phyloP scores from a whole-genome alignment of 2,888 invertebrate genomes.

The Drosophila imparisetae region DNA sequence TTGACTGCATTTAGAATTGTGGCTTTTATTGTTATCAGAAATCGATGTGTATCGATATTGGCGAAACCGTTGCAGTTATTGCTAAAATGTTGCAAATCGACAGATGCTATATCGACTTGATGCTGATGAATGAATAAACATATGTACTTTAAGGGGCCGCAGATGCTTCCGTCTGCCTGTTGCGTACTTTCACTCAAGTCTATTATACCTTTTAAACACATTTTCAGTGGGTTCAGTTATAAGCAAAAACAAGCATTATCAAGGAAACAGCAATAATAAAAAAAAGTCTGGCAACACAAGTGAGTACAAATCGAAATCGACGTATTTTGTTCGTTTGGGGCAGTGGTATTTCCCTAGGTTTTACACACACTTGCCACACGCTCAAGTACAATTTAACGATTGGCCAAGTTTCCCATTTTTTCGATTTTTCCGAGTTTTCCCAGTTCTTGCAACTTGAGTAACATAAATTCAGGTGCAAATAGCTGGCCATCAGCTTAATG shows the following conservation, averaged over 20 bases:
- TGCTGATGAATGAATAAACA: neutral
- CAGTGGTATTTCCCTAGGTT: conserved; percentile 36
- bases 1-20: neutral
- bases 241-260: conserved; percentile 8
- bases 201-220: neutral
- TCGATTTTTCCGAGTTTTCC: conserved; percentile 9
- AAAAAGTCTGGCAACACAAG: conserved; percentile 18
- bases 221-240: neutral
- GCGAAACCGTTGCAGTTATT: no score
- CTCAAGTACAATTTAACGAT: conserved; percentile 38
- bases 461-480: conserved; percentile 50
- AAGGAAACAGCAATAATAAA: conserved; percentile 5
- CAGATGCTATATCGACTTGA: neutral
- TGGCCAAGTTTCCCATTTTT: conserved; percentile 37
- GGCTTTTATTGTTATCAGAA: no score
- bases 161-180: neutral
- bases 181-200: neutral
- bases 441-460: conserved; percentile 36
- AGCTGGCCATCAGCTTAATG: conserved; percentile 49
- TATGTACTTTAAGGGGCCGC: neutral
- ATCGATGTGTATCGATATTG: no score
- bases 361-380: conserved; percentile 35
- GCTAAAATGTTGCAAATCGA: neutral
- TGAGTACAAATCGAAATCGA: conserved; percentile 43
- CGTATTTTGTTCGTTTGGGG: conserved; percentile 18